Evolutionary conservation across 2,113 vertebrate species (phyloP), one percentile per base, ranked within the genome.

Genomic region (Gila orcuttii): DNA sequence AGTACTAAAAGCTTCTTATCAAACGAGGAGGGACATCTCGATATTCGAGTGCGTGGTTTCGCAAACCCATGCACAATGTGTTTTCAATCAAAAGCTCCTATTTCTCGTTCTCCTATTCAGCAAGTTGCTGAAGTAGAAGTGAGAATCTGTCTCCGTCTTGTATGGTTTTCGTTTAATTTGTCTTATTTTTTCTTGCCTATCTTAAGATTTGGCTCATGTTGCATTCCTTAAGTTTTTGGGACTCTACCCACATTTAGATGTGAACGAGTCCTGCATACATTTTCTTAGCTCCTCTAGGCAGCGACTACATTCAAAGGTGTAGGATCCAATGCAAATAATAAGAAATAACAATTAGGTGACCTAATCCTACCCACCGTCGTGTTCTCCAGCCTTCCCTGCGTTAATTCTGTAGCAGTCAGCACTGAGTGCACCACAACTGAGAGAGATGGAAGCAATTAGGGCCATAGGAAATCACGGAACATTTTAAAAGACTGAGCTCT

Each of bases 391-490:
- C 79, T 81, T 83, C 86, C 42, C 87, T 84, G 87, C 87, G 86
- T 92, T 91, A 71, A 62, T 82, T 84, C 52, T 91, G 89, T 86
- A 90, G 88, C 91, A 90, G 91, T 90, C 88, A 87, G 85, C 85
- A 50, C 50, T 83, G 89, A 86, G 79, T 28, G 85, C 64, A 77
- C 89, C 90, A 90, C 90, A 88, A 91, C 92, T 83, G 75, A 89
- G 86, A 89, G 87, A 90, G 89, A 93, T 94, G 93, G 93, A 93
- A 94, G 91, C 90, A 94, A 94, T 95, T 95, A 94, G 15, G 87
- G 87, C 87, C 57, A 45, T 55, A 83, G 64, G 31, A 60, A 82
- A 84, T 73, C 86, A 87, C 42, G 68, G 52, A 92, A 89, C 84
- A 68, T 86, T 89, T 89, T 69, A 86, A 88, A 79, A 87, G 83